A percentile compares a stretch with the other conserved stretches of the same genome.
phyloP scores from a whole-genome alignment of 2,113 vertebrate genomes.

The Labeo catla region DNA sequence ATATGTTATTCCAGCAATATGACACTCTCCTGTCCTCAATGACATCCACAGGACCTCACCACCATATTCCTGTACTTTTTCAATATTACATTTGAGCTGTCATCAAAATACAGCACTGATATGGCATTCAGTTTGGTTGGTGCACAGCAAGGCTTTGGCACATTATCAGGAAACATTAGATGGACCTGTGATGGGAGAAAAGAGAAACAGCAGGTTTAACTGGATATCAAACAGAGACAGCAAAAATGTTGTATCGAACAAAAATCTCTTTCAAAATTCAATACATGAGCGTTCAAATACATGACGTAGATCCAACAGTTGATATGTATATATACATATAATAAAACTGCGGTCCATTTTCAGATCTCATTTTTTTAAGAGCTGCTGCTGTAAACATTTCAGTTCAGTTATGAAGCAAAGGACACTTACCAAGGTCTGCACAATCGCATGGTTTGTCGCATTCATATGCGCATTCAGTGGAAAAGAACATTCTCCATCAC shows the following conservation, averaged over 20 bases:
- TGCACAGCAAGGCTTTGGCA: constrained; percentile 98
- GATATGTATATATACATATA: no score
- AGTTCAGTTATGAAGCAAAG: background rate
- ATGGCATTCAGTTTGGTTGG: constrained; percentile 98
- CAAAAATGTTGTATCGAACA: background rate
- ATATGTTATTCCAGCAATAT: constrained; percentile 67
- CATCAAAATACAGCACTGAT: constrained; percentile 99
- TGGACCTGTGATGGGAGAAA: constrained; percentile 84
- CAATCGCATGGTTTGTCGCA: constrained; percentile 97
- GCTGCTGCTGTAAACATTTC: background rate
- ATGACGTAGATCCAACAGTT: no score
- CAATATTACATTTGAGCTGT: constrained; percentile 98
- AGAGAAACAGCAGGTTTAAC: no score
- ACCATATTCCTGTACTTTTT: constrained; percentile 99
- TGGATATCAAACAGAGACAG: background rate
- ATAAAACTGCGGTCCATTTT: background rate
- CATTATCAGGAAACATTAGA: constrained; percentile 98
- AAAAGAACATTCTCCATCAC: constrained; percentile 97
- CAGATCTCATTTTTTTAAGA: background rate
- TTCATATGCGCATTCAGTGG: constrained; percentile 99
- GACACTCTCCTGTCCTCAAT: constrained; percentile 72
- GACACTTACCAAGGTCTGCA: constrained; percentile 91
- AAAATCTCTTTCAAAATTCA: background rate
- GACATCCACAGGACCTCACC: constrained; percentile 96
- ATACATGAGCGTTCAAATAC: no score